phyloP scores from a whole-genome alignment of 2,888 invertebrate species.

The Ectropis crepuscularia region DNA sequence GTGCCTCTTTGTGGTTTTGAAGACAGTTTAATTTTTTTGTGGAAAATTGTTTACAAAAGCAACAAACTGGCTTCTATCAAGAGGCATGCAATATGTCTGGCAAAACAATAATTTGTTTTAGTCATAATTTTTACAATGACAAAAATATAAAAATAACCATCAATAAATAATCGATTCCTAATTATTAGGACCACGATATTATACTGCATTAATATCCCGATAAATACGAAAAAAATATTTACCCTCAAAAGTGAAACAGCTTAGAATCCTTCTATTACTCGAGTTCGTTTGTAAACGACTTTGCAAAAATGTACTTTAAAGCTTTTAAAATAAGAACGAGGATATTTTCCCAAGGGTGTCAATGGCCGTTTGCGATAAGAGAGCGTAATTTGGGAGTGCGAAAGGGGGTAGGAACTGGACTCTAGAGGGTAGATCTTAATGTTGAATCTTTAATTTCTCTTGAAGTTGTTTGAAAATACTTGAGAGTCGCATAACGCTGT shows the following conservation, averaged over 20 bases:
- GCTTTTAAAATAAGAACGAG: background rate
- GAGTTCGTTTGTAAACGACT: background rate
- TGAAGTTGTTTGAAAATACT: background rate
- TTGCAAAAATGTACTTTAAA: conserved; percentile 1
- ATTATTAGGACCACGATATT: too few relatives aligned
- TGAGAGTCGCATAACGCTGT: too few relatives aligned
- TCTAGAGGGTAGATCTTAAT: conserved; percentile 5
- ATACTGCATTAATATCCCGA: background rate
- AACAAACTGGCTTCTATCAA: too few relatives aligned
- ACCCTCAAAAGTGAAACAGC: conserved; percentile 1
- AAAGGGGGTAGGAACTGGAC: conserved; percentile 3
- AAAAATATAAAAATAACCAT: too few relatives aligned
- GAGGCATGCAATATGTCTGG: too few relatives aligned
- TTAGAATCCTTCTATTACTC: background rate
- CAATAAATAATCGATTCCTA: too few relatives aligned
- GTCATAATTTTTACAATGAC: too few relatives aligned
- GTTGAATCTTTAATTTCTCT: background rate
- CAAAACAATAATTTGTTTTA: too few relatives aligned
- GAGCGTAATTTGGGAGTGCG: conserved; percentile 4
- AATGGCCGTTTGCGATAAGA: conserved; percentile 3
- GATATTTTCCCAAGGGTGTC: conserved; percentile 6
- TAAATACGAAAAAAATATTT: background rate
- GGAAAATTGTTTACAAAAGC: too few relatives aligned
- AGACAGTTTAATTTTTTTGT: too few relatives aligned
- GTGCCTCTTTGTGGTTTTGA: too few relatives aligned